Percentiles rank a stretch among this genome's conserved stretches.
phyloP scores from a whole-genome alignment of 2,888 invertebrate genomes.

The Vannuccia rotundouncinata region DNA sequence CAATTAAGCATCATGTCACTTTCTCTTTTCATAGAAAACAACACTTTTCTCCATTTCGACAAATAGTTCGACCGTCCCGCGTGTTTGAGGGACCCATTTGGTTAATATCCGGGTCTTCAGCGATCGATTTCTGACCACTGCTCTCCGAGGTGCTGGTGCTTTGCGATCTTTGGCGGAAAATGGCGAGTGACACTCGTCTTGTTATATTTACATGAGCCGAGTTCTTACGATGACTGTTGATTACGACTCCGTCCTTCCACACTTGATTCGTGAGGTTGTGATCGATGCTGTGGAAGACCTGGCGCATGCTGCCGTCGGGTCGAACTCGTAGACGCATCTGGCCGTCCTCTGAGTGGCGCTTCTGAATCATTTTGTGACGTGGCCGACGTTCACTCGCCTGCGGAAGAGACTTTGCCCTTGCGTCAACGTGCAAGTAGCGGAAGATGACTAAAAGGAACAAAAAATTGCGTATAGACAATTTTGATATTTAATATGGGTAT shows the following conservation, averaged over 20 bases:
- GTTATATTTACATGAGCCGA: neutral
- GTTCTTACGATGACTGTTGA: neutral
- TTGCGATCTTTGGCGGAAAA: neutral
- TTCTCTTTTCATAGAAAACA: neutral
- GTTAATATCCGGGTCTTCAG: neutral
- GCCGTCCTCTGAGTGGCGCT: constrained; percentile 2
- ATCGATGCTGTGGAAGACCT: neutral
- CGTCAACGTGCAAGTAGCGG: constrained; percentile 11
- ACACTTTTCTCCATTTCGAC: neutral
- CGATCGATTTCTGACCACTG: neutral
- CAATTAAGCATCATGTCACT: too few species aligned
- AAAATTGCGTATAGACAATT: too few species aligned
- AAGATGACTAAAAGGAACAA: too few species aligned
- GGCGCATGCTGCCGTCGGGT: neutral
- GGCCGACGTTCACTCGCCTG: neutral
- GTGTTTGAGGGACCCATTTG: neutral
- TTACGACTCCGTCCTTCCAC: neutral
- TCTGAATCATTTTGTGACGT: neutral
- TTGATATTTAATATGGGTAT: too few species aligned
- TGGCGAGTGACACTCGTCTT: neutral
- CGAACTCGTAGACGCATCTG: constrained; percentile 4
- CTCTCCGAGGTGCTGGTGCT: neutral
- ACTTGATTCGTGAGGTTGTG: neutral
- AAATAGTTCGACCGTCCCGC: neutral
- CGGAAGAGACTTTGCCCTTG: neutral